Evolutionary conservation across 2,113 vertebrate species (phyloP), one percentile per base, ranked within the genome.

Genomic region (Copsychus sechellarum): DNA sequence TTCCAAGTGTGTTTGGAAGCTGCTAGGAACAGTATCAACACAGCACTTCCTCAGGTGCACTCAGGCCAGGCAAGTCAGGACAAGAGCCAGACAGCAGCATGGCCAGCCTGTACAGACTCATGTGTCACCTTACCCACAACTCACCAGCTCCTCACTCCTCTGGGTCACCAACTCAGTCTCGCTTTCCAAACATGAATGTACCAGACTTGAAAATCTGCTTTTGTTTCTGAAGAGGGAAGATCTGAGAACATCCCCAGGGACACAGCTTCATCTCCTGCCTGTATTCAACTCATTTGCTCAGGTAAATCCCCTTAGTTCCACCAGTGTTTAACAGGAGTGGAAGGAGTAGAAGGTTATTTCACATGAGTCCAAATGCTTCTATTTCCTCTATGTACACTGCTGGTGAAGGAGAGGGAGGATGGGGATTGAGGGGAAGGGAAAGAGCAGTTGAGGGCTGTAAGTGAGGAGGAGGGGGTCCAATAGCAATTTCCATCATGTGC

Each of bases 161-260:
- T 33, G 13, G 34, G 54, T 61, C 76, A 88, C 53, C 57, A 67
- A 45, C 23, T 73, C 50, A 51, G 0, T 36, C 21, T 57, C 6
- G 0, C 54, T 61, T 50, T 70, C n/a, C 47, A 56, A n/a, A 64
- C 29, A 45, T 0, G 0, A n/a, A 12, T 5, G 13, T 42, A 42
- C 69, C 50, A 84, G 43, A 60, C 36, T 42, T 50, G 40, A 28
- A 56, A 56, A 81, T 56, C 58, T 74, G 43, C n/a, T 87, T 83
- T 80, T 72, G 31, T 61, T 62, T 90, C 64, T 65, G 48, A 38
- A 78, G 42, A 91, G 28, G 31, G 26, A 77, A 70, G 40, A 85
- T 48, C 36, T 48, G 56, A 85, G 54, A 47, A 76, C 11, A 56
- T 47, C 31, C 51, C 5, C n/a, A 40, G 24, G 57, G 73, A 73